Evolutionary conservation across 2,113 vertebrate species (phyloP).

Genomic region (Aphyosemion australe): DNA sequence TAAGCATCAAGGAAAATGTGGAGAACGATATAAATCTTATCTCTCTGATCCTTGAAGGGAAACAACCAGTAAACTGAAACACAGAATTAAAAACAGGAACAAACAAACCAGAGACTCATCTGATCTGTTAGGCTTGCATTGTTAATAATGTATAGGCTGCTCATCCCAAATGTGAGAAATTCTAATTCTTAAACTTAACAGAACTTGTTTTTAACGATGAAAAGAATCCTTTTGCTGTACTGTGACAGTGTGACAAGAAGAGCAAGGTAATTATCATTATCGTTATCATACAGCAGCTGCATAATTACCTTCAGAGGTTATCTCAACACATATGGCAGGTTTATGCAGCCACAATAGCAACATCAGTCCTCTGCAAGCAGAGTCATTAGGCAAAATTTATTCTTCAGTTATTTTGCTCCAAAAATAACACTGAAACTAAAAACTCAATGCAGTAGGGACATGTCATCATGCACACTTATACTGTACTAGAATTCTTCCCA

Average conservation of each 20-base stretch:
- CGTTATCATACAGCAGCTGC: constrained; percentile 2
- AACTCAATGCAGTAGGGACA: too few relatives aligned
- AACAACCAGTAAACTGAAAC: neutral
- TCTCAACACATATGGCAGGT: neutral
- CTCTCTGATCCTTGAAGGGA: neutral
- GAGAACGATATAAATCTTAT: constrained; percentile 7
- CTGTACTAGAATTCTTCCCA: too few relatives aligned
- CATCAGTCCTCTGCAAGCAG: too few relatives aligned
- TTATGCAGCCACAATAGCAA: neutral
- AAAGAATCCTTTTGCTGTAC: neutral
- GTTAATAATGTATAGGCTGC: neutral
- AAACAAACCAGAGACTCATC: neutral
- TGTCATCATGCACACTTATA: too few relatives aligned
- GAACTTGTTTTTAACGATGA: neutral
- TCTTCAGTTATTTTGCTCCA: too few relatives aligned
- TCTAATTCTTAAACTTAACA: neutral
- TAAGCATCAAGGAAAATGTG: too few relatives aligned
- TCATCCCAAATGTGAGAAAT: neutral
- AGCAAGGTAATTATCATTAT: constrained; percentile 6
- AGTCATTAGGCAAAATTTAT: too few relatives aligned
- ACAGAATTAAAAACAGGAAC: neutral
- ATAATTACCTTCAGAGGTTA: constrained; percentile 1
- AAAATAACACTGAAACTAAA: too few relatives aligned
- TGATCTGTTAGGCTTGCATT: neutral
- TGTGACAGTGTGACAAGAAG: neutral